These are phyloP conservation scores for Porites divaricata DNA, from an alignment of 92 coral and sea anemone species.

Conservation along the genomic window DNA sequence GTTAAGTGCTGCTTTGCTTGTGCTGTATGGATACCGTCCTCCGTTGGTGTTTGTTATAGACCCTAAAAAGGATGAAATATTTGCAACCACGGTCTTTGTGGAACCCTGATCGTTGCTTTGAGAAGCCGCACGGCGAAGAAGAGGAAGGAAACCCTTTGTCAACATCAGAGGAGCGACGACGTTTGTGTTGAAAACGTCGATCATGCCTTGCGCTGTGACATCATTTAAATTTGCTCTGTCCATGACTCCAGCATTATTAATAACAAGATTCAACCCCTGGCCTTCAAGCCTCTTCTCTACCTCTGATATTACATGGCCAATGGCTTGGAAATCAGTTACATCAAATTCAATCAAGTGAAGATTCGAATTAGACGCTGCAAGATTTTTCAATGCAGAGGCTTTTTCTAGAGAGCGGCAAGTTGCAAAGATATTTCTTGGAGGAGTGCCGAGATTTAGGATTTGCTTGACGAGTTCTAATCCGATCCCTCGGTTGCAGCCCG, in stretches of 20 bases:
- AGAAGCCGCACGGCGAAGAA: slow-evolving; percentile 66
- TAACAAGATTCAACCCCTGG: slow-evolving; percentile 65
- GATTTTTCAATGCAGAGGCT: slow-evolving; percentile 64
- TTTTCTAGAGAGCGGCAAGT: slow-evolving; percentile 72
- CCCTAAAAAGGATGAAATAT: slow-evolving; percentile 64
- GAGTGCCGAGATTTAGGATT: slow-evolving; percentile 55
- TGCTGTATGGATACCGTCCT: slow-evolving; percentile 65
- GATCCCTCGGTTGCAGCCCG: slow-evolving; percentile 86
- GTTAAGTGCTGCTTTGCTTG: slow-evolving; percentile 81
- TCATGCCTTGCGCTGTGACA: slow-evolving; percentile 78
- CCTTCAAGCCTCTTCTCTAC: slow-evolving; percentile 54
- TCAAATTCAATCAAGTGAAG: slow-evolving; percentile 73
- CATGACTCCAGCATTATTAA: slow-evolving; percentile 80
- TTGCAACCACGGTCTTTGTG: slow-evolving; percentile 64
- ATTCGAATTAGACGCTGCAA: slow-evolving; percentile 57
- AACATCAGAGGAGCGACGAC: slow-evolving; percentile 81
- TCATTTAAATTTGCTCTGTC: slow-evolving; percentile 52
- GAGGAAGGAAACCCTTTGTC: slow-evolving; percentile 64
- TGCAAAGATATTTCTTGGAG: slow-evolving; percentile 81
- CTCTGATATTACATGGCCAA: slow-evolving; percentile 54
- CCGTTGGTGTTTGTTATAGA: slow-evolving; percentile 49
- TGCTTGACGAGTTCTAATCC: slow-evolving; percentile 86
- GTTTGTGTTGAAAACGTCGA: slow-evolving; percentile 55
- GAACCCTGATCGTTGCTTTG: slow-evolving; percentile 24
- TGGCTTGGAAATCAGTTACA: slow-evolving; percentile 52